Evolutionary conservation across 2,113 vertebrate species (phyloP), one percentile per base, ranked within the genome.

Genomic region (Petrocephalus zakoni): DNA sequence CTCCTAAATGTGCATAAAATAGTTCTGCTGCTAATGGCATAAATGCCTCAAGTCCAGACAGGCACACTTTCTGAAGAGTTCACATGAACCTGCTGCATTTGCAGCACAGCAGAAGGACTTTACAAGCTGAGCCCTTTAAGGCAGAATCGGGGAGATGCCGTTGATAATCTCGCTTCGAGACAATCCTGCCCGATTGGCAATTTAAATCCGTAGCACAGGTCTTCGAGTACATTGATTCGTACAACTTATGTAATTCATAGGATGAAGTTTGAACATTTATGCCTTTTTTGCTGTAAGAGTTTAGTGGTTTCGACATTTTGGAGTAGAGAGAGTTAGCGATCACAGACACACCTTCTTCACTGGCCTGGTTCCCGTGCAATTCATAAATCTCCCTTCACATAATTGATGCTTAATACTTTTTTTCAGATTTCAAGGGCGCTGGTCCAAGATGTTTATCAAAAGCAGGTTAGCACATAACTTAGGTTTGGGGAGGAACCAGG

Each of bases 1-100:
- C 90, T 92, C 89, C 92, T 92, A 90, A 88, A 90, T 92, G 91
- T 90, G 92, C 89, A 88, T 89, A 90, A 93, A 93, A 92, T 91
- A 91, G 90, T 90, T 92, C 91, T 90, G 88, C 90, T 58, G 90
- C 88, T 88, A 89, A 88, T 87, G 91, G 91, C 90, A 90, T 88
- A 92, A 92, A 93, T 92, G 89, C 89, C 91, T 94, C 95, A 94
- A 92, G 95, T 94, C 92, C 91, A 93, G 93, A 93, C 95, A 94
- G 90, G 93, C 87, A 90, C 90, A 92, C 90, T 92, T 89, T 92
- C 91, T 91, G 91, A 92, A 89, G 91, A 94, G 94, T 94, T 94
- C 92, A 94, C 93, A 93, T 94, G 88, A 92, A 93, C 89, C 93
- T 94, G 89, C 92, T 92, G 92, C 93, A 92, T 92, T 75, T 94